Base-by-base conservation (phyloP, 2,797 vertebrate species). In the Xiphophorus birchmanni region DNA sequence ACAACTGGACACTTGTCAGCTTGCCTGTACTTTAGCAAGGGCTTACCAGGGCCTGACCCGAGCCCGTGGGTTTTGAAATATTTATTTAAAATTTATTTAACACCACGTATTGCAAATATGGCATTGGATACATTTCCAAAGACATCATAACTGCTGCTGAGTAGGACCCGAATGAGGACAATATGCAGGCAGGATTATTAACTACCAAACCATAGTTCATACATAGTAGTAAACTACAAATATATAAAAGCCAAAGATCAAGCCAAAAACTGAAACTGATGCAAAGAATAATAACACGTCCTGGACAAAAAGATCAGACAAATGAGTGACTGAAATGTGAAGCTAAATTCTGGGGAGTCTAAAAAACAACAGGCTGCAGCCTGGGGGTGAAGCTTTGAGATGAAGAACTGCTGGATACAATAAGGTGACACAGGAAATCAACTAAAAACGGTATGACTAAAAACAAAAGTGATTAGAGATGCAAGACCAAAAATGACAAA, bases 1-100 rank as follows among this genome's bases (percentile, higher is more conserved):
- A 73, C 82, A 79, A 21, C 72, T 45, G 21, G 42, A 58, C 32
- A 15, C 23, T 29, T 5, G 52, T 73, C 75, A 76, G n/a, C 32
- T 40, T n/a, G 67, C 67, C 26, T 71, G 42, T 12, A 32, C 67
- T 44, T 44, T 44, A 15, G 67, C 67, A 44, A 15, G 40, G 40
- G 40, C 21, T 69, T 69, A 69, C 23, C 12, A 15, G 10, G 11
- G 11, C 67, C 40, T 15, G 18, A 45, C 42, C 40, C 10, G 11
- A 15, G 65, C 17, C 67, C 12, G 12, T 13, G 40, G 40, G 40
- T 12, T 69, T 42, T 42, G 17, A 67, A 67, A 67, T 67, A 40
- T 40, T 37, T 23, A 11, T 60, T 60, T 60, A 32, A 32, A 29
- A 29, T 54, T 23, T 26, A 40, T 42, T 26, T 42, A 69, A 11